phyloP scores from a whole-genome alignment of 2,888 invertebrate species.

The Xestia ashworthii region DNA sequence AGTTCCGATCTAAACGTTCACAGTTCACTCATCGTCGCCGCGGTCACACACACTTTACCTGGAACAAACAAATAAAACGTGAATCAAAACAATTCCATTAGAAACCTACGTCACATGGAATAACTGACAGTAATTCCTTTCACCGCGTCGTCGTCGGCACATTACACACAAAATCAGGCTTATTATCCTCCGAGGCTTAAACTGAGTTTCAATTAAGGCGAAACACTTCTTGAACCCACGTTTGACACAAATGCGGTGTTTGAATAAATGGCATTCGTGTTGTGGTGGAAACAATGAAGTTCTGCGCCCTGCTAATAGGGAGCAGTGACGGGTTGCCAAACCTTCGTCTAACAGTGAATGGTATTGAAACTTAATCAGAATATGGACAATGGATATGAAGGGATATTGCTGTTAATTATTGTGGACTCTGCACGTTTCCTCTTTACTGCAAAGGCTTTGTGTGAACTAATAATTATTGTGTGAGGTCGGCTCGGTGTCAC shows the following conservation, averaged over 20 bases:
- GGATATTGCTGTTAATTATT: slow-evolving; percentile 50
- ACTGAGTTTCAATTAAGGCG: slow-evolving; percentile 47
- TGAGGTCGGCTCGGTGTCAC: slow-evolving; percentile 28
- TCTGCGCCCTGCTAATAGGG: slow-evolving; percentile 30
- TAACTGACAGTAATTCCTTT: slow-evolving; percentile 26
- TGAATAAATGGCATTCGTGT: slow-evolving; percentile 29
- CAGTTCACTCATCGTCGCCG: slow-evolving; percentile 30
- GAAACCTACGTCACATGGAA: slow-evolving; percentile 1
- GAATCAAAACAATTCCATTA: slow-evolving; percentile 20
- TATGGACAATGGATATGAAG: slow-evolving; percentile 1
- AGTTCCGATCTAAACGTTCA: slow-evolving; percentile 26
- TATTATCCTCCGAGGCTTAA: slow-evolving; percentile 31
- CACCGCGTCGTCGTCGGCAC: not conserved
- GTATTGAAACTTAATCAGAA: slow-evolving; percentile 16
- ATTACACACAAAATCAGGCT: slow-evolving; percentile 27
- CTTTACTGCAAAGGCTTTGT: slow-evolving; percentile 23
- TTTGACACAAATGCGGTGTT: slow-evolving; percentile 24
- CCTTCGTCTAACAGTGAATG: slow-evolving; percentile 26
- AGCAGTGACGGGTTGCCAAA: slow-evolving; percentile 31
- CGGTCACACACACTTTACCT: slow-evolving; percentile 31
- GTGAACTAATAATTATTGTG: slow-evolving; percentile 42
- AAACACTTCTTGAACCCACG: slow-evolving; percentile 40
- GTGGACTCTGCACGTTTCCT: slow-evolving; percentile 11
- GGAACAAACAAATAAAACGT: slow-evolving; percentile 34
- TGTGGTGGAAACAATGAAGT: slow-evolving; percentile 28